Conservation (phyloP, 1,140 invertebrate species). For the Sycophila sp. region DNA sequence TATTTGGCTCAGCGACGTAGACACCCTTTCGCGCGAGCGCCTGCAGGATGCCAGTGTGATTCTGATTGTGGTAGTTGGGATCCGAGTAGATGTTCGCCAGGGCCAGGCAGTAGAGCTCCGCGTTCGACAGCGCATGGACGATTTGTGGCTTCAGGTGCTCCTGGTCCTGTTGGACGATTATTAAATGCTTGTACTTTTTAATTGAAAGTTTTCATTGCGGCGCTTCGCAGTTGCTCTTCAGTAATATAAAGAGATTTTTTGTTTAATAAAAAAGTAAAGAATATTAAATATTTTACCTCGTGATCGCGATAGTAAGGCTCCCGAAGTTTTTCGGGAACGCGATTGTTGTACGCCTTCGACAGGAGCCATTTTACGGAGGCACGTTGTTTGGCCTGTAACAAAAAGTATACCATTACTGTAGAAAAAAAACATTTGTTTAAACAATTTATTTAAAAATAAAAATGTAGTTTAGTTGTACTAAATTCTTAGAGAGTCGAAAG, state of each 20-base stretch:
- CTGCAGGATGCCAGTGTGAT: conserved; percentile 93
- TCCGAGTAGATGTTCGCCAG: conserved; percentile 97
- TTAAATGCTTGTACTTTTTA: background rate
- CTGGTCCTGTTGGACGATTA: conserved; percentile 77
- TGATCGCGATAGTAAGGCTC: conserved; percentile 96
- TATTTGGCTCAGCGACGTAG: conserved; percentile 84
- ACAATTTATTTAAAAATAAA: too few relatives aligned
- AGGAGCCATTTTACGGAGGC: conserved; percentile 97
- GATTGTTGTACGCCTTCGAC: conserved; percentile 95
- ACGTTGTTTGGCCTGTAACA: conserved; percentile 92
- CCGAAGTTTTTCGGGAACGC: conserved; percentile 90
- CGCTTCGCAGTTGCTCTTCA: background rate
- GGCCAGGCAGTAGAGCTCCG: conserved; percentile 95
- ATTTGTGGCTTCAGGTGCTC: conserved; percentile 95
- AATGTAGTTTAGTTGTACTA: too few relatives aligned
- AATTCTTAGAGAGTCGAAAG: too few relatives aligned
- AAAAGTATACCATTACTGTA: conserved; percentile 45
- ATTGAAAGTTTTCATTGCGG: too few relatives aligned
- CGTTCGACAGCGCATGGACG: conserved; percentile 90
- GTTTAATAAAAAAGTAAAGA: too few relatives aligned
- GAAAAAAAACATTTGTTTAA: background rate
- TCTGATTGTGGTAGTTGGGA: conserved; percentile 93
- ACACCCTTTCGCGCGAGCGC: conserved; percentile 92
- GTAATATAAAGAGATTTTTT: background rate
- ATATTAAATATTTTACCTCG: conserved; percentile 72